Conservation (phyloP, 2,113 vertebrate species). For the Neopipo cinnamomea region DNA sequence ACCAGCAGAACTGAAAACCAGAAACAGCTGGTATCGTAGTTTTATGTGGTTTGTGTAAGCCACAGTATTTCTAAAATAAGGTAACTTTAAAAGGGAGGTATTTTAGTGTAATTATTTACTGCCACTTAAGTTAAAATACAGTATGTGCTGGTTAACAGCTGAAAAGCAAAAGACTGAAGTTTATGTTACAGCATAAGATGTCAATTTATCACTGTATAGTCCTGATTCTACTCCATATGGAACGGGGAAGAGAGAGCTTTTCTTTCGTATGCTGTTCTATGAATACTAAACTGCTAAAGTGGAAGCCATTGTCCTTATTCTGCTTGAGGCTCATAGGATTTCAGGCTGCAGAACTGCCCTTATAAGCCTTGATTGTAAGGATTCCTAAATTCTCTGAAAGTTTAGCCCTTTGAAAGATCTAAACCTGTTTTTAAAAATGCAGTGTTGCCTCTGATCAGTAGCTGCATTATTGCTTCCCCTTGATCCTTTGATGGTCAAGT, state of each 20-base stretch:
- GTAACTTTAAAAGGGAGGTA: background rate
- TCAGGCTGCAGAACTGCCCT: background rate
- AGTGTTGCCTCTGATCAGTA: background rate
- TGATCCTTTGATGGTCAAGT: background rate
- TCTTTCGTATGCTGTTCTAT: background rate
- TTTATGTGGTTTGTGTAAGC: background rate
- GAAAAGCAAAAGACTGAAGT: background rate
- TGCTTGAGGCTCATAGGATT: background rate
- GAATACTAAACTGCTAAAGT: background rate
- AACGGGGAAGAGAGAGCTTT: background rate
- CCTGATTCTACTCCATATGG: background rate
- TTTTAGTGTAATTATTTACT: background rate
- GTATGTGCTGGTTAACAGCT: background rate
- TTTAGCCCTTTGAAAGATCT: background rate
- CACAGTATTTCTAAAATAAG: background rate
- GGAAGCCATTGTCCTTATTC: background rate
- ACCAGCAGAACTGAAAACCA: background rate
- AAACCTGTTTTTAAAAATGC: conserved; percentile 28
- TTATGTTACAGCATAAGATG: background rate
- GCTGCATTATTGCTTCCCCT: background rate
- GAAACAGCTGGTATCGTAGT: background rate
- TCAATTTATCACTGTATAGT: background rate
- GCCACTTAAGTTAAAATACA: background rate
- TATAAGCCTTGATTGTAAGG: background rate
- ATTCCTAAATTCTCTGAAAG: background rate